These are phyloP conservation scores for Leuctra nigra DNA, from an alignment of 2,888 invertebrate genomes.

Conservation along the genomic window DNA sequence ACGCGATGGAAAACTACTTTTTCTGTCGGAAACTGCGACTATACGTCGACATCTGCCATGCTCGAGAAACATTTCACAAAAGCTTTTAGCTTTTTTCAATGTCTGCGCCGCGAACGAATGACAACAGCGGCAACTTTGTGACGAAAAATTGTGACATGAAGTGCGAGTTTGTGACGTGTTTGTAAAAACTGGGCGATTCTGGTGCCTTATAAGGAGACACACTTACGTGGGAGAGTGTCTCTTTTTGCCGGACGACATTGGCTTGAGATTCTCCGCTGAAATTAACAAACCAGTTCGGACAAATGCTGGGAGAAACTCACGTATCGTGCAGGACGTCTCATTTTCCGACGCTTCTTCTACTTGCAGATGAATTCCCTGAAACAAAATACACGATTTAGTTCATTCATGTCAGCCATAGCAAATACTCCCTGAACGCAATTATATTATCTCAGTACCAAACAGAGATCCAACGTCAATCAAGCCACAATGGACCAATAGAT, in stretches of 20 bases:
- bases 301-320: conserved; percentile 23
- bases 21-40: neutral
- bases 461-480: too few relatives aligned
- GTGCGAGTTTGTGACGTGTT: conserved; percentile 1
- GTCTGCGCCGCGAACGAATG: neutral
- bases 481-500: too few relatives aligned
- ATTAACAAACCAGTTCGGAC: too few relatives aligned
- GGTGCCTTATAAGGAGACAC: too few relatives aligned
- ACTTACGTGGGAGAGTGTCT: too few relatives aligned
- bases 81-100: conserved; percentile 1
- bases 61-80: neutral
- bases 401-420: too few relatives aligned
- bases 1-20: neutral
- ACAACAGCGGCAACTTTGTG: neutral
- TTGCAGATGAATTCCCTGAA: conserved; percentile 26
- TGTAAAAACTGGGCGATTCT: neutral
- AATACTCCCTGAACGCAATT: too few relatives aligned
- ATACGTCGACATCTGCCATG: neutral
- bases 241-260: too few relatives aligned
- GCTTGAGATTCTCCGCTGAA: too few relatives aligned
- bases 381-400: too few relatives aligned
- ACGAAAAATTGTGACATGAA: conserved; percentile 5
- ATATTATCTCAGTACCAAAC: too few relatives aligned
- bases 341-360: conserved; percentile 28
- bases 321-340: conserved; percentile 27